Conservation (phyloP, 1,140 invertebrate genomes). For the Apis laboriosa region DNA sequence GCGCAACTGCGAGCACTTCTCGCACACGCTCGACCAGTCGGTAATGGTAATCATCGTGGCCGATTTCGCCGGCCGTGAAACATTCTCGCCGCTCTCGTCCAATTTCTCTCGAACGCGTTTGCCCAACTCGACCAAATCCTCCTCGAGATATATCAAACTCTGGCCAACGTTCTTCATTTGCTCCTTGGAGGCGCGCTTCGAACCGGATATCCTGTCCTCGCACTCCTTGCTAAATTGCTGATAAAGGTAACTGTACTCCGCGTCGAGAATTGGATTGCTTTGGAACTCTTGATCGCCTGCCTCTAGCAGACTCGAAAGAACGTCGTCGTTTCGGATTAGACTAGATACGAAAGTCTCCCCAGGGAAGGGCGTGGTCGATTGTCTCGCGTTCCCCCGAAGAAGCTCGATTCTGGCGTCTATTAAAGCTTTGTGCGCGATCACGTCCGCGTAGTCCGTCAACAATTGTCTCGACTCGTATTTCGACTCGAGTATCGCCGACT, state of each 20-base stretch:
- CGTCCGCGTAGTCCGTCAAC: conserved; percentile 87
- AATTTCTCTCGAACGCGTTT: conserved; percentile 62
- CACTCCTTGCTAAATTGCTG: conserved; percentile 83
- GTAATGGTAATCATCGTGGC: conserved; percentile 14
- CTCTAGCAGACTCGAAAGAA: conserved; percentile 65
- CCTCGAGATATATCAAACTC: conserved; percentile 67
- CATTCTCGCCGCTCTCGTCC: conserved; percentile 36
- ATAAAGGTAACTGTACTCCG: conserved; percentile 84
- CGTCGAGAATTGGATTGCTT: conserved; percentile 80
- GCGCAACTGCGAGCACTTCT: conserved; percentile 76
- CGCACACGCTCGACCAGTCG: conserved; percentile 71
- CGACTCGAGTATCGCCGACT: conserved; percentile 70
- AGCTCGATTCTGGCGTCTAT: conserved; percentile 87
- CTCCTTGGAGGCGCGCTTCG: conserved; percentile 63
- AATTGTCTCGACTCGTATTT: conserved; percentile 81
- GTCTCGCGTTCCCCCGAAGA: conserved; percentile 70
- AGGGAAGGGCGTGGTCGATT: conserved; percentile 34
- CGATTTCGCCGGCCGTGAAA: conserved; percentile 38
- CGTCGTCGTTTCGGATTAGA: conserved; percentile 73
- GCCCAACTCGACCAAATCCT: conserved; percentile 67
- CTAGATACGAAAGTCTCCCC: conserved; percentile 73
- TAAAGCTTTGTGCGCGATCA: conserved; percentile 88
- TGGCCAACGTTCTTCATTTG: conserved; percentile 68
- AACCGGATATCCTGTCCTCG: conserved; percentile 66
- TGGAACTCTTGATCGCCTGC: conserved; percentile 73